A percentile compares a stretch with the other conserved stretches of the same genome.
Conservation (phyloP, 2,113 vertebrate species). For the Platycercus adscitus region DNA sequence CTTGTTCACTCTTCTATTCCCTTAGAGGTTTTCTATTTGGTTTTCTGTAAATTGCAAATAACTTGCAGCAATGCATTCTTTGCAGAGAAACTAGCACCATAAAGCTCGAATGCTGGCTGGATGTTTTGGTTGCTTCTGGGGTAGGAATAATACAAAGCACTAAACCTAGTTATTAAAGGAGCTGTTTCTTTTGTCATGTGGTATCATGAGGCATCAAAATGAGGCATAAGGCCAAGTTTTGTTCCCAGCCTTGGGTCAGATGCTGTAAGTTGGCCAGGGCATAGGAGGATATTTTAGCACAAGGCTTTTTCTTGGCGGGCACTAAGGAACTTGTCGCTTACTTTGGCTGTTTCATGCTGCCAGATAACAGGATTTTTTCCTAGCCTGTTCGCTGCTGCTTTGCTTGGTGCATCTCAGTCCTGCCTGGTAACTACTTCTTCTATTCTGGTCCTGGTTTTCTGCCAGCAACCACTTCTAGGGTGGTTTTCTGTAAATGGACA, state of each 20-base stretch:
- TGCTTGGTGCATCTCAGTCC: slow-evolving; percentile 23
- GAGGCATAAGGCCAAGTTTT: not conserved
- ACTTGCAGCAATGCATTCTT: not conserved
- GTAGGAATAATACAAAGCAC: not conserved
- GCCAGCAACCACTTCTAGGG: slow-evolving; percentile 49
- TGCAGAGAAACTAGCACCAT: not conserved
- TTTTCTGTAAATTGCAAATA: not conserved
- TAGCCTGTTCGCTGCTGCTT: slow-evolving; percentile 3
- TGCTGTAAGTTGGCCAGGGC: not conserved
- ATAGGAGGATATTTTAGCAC: slow-evolving; percentile 35
- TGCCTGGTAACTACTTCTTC: slow-evolving; percentile 65
- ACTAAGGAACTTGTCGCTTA: slow-evolving; percentile 33
- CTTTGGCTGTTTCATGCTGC: slow-evolving; percentile 29
- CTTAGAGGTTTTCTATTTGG: not conserved
- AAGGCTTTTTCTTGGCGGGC: slow-evolving; percentile 26
- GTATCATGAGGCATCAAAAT: not conserved
- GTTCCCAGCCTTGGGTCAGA: slow-evolving; percentile 35
- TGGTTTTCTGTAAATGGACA: slow-evolving; percentile 62
- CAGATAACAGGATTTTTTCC: slow-evolving; percentile 49
- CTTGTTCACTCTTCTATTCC: not conserved
- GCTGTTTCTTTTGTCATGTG: not conserved
- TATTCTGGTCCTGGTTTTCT: slow-evolving; percentile 49
- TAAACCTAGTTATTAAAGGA: not conserved
- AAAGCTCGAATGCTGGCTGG: not conserved
- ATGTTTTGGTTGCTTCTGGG: not conserved